Evolutionary conservation across 2,888 invertebrate genomes (phyloP), one percentile per base, ranked within the genome.

Genomic region (Deroplatys truncata): DNA sequence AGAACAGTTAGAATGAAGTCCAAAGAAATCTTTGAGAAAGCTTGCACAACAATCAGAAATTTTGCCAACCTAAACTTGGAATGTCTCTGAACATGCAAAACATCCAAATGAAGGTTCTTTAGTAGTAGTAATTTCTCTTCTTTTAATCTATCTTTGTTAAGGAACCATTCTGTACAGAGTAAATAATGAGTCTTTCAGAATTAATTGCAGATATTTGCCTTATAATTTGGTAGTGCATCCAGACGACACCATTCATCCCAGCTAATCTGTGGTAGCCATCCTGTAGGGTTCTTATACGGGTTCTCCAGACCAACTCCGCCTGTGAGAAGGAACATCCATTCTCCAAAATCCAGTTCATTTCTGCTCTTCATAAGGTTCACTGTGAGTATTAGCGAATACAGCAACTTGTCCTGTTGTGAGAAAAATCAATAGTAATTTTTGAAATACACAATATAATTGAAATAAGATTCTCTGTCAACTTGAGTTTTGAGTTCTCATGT

Each of bases 291-390:
- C 89, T 94, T 93, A 91, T 96, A 92, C 0, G 96, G 96, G 94
- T 97, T 97, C 91, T 97, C 97, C 88, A 97, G 94, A 25, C 96
- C 96, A 84, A 97, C 95, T 84, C 98, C 98, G 49, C 98, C 98
- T 0, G 98, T 98, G 91, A 99, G 93, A 29, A 99, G 93, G 93
- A 98, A 98, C 94, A 97, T 95, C 96, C 98, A 98, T 92, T 98
- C 96, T 0, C 94, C 92, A 83, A 94, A 93, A 90, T 96, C 95
- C 88, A 97, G 93, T 28, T 95, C 94, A 88, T 95, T 95, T 82
- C 92, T 91, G 92, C 95, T 95, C 90, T 95, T 93, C 94, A 97
- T 94, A 91, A 97, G 94, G 92, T 98, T 98, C 72, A 97, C 94
- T 25, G 96, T 95, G 91, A 98, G 94, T 91, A 97, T 93, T 90